These are phyloP conservation scores for Zygogramma bicolorata DNA, from an alignment of 2,888 invertebrate species.

Conservation along the genomic window DNA sequence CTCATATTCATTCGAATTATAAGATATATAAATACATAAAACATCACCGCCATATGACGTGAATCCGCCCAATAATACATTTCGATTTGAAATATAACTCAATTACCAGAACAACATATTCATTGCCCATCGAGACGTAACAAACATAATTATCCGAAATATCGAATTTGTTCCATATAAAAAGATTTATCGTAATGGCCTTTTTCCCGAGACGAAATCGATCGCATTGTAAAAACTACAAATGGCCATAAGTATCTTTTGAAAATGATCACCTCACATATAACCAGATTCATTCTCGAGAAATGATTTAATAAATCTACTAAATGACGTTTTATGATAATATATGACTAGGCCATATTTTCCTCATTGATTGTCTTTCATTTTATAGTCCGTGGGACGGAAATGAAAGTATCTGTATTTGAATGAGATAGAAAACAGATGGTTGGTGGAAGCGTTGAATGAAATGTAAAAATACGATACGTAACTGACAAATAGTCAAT, in stretches of 20 bases:
- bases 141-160: conserved; percentile 11
- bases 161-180: conserved; percentile 35
- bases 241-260: conserved; percentile 57
- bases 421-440: background rate
- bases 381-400: conserved; percentile 26
- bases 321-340: conserved; percentile 67
- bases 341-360: conserved; percentile 59
- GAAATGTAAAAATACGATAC: no score
- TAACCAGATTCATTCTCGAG: conserved; percentile 62
- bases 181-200: conserved; percentile 40
- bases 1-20: background rate
- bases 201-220: conserved; percentile 42
- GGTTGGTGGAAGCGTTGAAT: no score
- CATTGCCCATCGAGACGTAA: conserved; percentile 6
- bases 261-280: conserved; percentile 64
- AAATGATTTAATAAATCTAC: conserved; percentile 67
- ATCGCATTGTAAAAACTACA: conserved; percentile 52
- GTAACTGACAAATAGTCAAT: no score
- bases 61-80: no score
- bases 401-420: background rate
- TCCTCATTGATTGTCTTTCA: conserved; percentile 35
- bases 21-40: background rate
- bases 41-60: background rate
- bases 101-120: conserved; percentile 22
- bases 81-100: background rate